These are phyloP conservation scores for Reinhardtius hippoglossoides DNA, from an alignment of 2,113 vertebrate species.

Conservation along the genomic window DNA sequence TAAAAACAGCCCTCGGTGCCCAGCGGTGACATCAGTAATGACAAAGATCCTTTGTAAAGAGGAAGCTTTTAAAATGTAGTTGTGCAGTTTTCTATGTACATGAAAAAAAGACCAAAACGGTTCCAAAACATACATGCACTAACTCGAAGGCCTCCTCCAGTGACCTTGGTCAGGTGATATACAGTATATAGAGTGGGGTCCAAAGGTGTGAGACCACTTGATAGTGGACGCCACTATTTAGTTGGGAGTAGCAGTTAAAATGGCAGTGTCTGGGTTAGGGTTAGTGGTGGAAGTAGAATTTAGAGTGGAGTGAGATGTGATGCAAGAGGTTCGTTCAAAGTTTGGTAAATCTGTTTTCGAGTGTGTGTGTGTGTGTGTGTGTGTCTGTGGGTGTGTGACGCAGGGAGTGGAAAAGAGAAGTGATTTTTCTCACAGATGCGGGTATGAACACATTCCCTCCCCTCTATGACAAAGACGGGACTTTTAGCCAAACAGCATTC, in stretches of 20 bases:
- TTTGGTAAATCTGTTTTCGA: too few species aligned
- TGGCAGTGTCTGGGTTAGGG: background rate
- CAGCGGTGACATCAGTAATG: background rate
- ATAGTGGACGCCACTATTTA: too few species aligned
- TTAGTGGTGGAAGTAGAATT: background rate
- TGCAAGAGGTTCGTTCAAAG: constrained; percentile 13
- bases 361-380: background rate
- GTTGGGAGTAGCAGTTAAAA: background rate
- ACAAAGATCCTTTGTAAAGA: background rate
- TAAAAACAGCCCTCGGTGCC: background rate
- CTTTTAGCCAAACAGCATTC: constrained; percentile 5
- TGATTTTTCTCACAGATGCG: constrained; percentile 40
- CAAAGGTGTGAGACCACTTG: too few species aligned
- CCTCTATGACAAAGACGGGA: constrained; percentile 16
- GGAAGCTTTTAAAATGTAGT: background rate
- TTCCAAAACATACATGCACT: too few species aligned
- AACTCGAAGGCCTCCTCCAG: too few species aligned
- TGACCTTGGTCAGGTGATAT: background rate
- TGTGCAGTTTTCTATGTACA: too few species aligned
- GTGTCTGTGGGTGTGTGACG: constrained; percentile 14
- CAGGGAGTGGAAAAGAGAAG: constrained; percentile 66
- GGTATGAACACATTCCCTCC: constrained; percentile 17
- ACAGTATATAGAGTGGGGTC: background rate
- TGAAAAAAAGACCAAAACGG: too few species aligned
- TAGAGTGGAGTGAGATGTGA: constrained; percentile 10